These are phyloP conservation scores for Morinoia aosen DNA, from an alignment of 2,888 invertebrate genomes.

Conservation along the genomic window DNA sequence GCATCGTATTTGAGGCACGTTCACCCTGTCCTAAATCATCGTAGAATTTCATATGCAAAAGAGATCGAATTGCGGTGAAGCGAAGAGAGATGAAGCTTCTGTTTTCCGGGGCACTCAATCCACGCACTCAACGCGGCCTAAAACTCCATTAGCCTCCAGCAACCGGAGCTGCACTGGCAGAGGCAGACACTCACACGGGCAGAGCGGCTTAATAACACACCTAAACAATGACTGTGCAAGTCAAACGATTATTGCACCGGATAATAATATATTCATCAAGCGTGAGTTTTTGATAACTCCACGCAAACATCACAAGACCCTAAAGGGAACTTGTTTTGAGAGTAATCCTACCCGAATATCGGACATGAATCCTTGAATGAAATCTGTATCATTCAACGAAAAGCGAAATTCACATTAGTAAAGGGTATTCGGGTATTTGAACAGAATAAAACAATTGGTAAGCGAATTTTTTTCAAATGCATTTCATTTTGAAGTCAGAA, in stretches of 20 bases:
- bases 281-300: neutral
- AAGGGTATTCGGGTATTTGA: too few relatives aligned
- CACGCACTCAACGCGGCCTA: slow-evolving; percentile 5
- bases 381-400: neutral
- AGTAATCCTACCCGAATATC: neutral
- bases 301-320: neutral
- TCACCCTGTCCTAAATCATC: neutral
- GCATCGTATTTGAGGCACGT: neutral
- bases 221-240: neutral
- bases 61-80: neutral
- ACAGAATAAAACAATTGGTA: too few relatives aligned
- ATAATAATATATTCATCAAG: neutral
- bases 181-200: neutral
- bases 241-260: neutral
- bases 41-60: neutral
- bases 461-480: too few relatives aligned
- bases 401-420: too few relatives aligned
- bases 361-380: neutral
- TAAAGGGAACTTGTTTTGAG: neutral
- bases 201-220: neutral
- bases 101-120: neutral
- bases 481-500: too few relatives aligned
- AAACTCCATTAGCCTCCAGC: slow-evolving; percentile 15
- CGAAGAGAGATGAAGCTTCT: neutral
- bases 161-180: neutral